Evolutionary conservation across 2,888 invertebrate species (phyloP).

Genomic region (Nesidiocoris tenuis): DNA sequence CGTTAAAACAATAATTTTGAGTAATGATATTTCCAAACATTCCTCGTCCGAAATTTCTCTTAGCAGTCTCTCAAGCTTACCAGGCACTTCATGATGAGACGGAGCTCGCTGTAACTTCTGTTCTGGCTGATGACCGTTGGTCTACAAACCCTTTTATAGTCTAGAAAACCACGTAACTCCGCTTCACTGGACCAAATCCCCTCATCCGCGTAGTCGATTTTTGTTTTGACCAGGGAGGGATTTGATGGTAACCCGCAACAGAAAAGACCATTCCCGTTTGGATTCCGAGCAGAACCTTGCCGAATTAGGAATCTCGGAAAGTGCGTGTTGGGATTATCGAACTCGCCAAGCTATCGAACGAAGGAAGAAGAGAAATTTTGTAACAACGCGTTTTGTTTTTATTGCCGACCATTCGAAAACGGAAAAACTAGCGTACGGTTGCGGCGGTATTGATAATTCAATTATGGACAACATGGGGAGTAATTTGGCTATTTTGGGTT

Average conservation of each 20-base stretch:
- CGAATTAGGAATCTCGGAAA: neutral
- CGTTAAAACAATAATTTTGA: no score
- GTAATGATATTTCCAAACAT: no score
- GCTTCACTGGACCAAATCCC: conserved; percentile 28
- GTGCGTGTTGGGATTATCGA: no score
- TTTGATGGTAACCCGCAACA: neutral
- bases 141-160: conserved; percentile 18
- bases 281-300: neutral
- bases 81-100: conserved; percentile 12
- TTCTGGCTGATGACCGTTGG: conserved; percentile 3
- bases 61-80: conserved; percentile 6
- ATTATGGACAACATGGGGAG: no score
- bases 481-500: no score
- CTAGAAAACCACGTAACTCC: conserved; percentile 23
- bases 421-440: no score
- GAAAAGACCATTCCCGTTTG: neutral
- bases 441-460: no score
- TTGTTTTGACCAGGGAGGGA: neutral
- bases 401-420: no score
- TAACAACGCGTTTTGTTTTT: no score
- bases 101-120: neutral
- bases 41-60: no score
- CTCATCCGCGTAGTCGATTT: conserved; percentile 20
- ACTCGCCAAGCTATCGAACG: no score
- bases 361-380: no score